Conservation (phyloP, 2,888 invertebrate genomes). For the Anagyrus pseudococci region DNA sequence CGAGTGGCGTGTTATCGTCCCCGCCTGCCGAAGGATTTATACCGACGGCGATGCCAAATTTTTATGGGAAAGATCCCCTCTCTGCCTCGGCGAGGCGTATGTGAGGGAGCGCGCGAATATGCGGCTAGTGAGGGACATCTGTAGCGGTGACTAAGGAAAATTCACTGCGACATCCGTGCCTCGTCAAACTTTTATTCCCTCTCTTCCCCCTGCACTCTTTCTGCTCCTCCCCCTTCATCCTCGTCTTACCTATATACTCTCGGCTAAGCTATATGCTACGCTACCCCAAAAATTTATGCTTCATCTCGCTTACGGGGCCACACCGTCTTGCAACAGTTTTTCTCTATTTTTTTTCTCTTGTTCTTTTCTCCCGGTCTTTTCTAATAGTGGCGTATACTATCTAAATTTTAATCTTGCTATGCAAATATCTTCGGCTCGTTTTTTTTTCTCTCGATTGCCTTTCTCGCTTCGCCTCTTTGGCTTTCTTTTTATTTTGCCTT, state of each 20-base stretch:
- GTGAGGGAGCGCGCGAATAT: too few relatives aligned
- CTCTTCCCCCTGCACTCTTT: too few relatives aligned
- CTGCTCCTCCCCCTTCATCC: neutral
- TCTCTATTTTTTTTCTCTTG: neutral
- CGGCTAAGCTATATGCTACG: too few relatives aligned
- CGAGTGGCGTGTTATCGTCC: conserved; percentile 35
- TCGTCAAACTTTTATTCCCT: conserved; percentile 20
- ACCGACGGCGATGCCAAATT: conserved; percentile 49
- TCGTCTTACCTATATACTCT: conserved; percentile 1
- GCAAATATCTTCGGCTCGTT: neutral
- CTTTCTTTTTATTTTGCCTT: neutral
- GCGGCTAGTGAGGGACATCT: too few relatives aligned
- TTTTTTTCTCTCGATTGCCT: too few relatives aligned
- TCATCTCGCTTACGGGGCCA: too few relatives aligned
- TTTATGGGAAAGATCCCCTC: conserved; percentile 50
- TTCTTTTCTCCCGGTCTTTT: neutral
- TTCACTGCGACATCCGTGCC: conserved; percentile 14
- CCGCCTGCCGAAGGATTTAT: conserved; percentile 41
- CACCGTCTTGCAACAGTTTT: conserved; percentile 7
- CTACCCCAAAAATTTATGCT: too few relatives aligned
- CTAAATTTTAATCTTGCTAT: conserved; percentile 11
- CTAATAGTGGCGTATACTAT: conserved; percentile 15
- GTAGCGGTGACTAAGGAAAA: conserved; percentile 31
- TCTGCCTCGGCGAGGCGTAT: neutral
- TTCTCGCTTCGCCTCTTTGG: conserved; percentile 4